Evolutionary conservation across 35 echinoderm and acorn worm genomes (phyloP).

Genomic region (Holothuria glaberrima): DNA sequence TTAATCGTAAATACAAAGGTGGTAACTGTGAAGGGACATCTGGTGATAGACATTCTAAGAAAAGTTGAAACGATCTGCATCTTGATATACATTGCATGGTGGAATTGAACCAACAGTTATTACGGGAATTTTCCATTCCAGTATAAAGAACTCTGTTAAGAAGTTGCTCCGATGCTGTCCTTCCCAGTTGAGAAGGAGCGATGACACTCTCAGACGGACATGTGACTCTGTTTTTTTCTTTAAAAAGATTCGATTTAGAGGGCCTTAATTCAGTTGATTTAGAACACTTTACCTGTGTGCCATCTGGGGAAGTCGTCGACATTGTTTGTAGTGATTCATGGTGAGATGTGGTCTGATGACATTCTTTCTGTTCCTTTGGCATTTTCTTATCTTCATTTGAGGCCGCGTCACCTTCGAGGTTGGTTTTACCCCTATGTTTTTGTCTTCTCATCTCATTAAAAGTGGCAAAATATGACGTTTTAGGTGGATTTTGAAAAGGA

Average conservation of each 20-base stretch:
- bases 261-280: too few relatives aligned
- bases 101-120: conserved; percentile 55
- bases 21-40: neutral
- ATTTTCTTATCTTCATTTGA: too few relatives aligned
- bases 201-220: neutral
- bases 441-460: too few relatives aligned
- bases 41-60: neutral
- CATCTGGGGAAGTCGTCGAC: too few relatives aligned
- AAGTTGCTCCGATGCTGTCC: neutral
- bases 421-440: too few relatives aligned
- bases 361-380: too few relatives aligned
- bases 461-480: too few relatives aligned
- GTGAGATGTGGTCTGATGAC: too few relatives aligned
- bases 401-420: too few relatives aligned
- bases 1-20: neutral
- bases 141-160: neutral
- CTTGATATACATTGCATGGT: conserved; percentile 16
- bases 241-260: neutral
- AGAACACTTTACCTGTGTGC: too few relatives aligned
- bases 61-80: conserved; percentile 1
- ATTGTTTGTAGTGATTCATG: too few relatives aligned
- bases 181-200: neutral
- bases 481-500: too few relatives aligned
- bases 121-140: conserved; percentile 31
- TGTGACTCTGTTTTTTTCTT: neutral